These are phyloP conservation scores for Episyrphus balteatus DNA, from an alignment of 1,140 invertebrate species.

Conservation along the genomic window DNA sequence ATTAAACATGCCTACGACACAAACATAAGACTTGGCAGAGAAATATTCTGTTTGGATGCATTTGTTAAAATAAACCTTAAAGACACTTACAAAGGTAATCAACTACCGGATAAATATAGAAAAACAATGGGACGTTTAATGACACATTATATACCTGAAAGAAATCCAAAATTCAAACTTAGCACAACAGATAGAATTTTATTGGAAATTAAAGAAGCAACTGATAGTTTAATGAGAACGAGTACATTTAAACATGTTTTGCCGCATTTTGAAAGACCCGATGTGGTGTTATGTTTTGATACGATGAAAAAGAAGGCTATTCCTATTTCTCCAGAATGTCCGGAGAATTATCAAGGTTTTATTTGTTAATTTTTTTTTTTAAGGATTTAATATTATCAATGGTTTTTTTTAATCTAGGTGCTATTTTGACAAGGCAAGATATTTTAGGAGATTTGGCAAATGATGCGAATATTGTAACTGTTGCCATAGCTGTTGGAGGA, in stretches of 20 bases:
- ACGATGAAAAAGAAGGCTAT: conserved; percentile 10
- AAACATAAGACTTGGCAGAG: conserved; percentile 24
- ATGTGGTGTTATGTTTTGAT: conserved; percentile 33
- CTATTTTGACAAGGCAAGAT: conserved; percentile 23
- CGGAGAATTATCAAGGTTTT: conserved; percentile 22
- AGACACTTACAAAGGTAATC: conserved; percentile 41
- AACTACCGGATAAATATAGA: conserved; percentile 31
- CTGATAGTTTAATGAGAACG: conserved; percentile 17
- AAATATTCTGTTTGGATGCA: conserved; percentile 44
- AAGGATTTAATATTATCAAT: too few species aligned
- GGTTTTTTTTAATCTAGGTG: conserved; percentile 8
- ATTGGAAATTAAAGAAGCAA: conserved; percentile 34
- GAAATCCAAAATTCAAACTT: conserved; percentile 34
- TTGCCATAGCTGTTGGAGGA: conserved; percentile 37
- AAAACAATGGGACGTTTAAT: conserved; percentile 37
- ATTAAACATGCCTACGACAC: conserved; percentile 32
- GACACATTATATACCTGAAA: conserved; percentile 37
- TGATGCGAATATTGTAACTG: conserved; percentile 25
- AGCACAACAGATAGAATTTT: conserved; percentile 37
- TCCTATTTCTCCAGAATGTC: conserved; percentile 7
- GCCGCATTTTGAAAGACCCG: conserved; percentile 43
- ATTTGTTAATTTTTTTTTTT: not conserved
- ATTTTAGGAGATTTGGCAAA: conserved; percentile 27
- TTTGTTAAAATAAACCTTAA: conserved; percentile 44
- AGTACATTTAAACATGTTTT: conserved; percentile 38